Conservation (phyloP, 1,140 invertebrate species). For the Bombus haemorrhoidalis region DNA sequence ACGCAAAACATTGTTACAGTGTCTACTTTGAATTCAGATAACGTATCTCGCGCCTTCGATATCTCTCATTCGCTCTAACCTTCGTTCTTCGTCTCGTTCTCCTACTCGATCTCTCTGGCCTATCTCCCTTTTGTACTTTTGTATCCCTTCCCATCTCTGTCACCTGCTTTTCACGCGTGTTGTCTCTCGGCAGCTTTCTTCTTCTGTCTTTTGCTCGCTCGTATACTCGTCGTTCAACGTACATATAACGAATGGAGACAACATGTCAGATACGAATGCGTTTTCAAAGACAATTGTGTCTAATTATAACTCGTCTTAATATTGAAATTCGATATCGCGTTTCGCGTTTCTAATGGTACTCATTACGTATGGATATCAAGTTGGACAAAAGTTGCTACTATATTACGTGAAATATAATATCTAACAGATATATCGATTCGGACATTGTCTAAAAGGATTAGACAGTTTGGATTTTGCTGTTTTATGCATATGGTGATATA, state of each 20-base stretch:
- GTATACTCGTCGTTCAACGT: slow-evolving; percentile 26
- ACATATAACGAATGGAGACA: slow-evolving; percentile 55
- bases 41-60: slow-evolving; percentile 67
- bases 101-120: slow-evolving; percentile 44
- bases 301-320: slow-evolving; percentile 49
- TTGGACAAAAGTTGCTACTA: not conserved
- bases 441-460: not conserved
- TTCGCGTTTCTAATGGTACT: not conserved
- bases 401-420: no score
- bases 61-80: slow-evolving; percentile 57
- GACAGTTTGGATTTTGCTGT: not conserved
- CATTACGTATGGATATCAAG: not conserved
- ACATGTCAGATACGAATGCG: slow-evolving; percentile 63
- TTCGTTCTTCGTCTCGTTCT: slow-evolving; percentile 44
- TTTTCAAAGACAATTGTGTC: slow-evolving; percentile 51
- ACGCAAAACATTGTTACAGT: slow-evolving; percentile 66
- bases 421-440: not conserved
- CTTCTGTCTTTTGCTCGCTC: slow-evolving; percentile 36
- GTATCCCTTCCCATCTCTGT: slow-evolving; percentile 16
- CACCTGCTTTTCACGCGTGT: slow-evolving; percentile 19
- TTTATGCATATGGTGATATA: not conserved
- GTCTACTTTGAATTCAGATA: slow-evolving; percentile 72
- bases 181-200: slow-evolving; percentile 4
- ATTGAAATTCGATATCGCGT: slow-evolving; percentile 62
- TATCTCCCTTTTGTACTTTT: slow-evolving; percentile 60